phyloP scores from a whole-genome alignment of 2,797 vertebrate species.

The Gymnoscopelus braueri region DNA sequence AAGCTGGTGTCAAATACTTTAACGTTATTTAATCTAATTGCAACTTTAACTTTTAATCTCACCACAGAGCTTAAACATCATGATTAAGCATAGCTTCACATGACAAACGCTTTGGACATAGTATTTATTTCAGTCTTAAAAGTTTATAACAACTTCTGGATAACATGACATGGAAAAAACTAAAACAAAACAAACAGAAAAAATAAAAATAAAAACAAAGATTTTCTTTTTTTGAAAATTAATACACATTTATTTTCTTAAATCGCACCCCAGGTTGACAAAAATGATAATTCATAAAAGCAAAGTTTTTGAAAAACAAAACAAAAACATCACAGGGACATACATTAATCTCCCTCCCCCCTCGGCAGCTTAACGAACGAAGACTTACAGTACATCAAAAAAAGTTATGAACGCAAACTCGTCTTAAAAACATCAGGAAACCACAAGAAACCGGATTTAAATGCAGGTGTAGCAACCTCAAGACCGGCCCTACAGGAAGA shows the following conservation, averaged over 20 bases:
- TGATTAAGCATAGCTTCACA: constrained; percentile 12
- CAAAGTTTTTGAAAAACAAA: constrained; percentile 62
- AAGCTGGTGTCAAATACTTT: too few species aligned
- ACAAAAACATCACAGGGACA: constrained; percentile 68
- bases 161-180: constrained; percentile 80
- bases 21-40: not conserved
- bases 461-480: constrained; percentile 16
- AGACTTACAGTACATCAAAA: constrained; percentile 59
- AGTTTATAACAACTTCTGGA: constrained; percentile 83
- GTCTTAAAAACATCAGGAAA: constrained; percentile 1
- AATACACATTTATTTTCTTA: constrained; percentile 60
- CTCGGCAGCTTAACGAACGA: constrained; percentile 41
- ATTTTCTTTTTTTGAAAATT: constrained; percentile 54
- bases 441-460: constrained; percentile 32
- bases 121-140: constrained; percentile 88
- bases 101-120: constrained; percentile 64
- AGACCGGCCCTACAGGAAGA: not conserved
- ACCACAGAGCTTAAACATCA: not conserved
- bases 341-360: constrained; percentile 9
- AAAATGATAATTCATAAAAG: constrained; percentile 68
- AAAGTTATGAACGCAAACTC: not conserved
- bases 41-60: not conserved
- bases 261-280: constrained; percentile 72
- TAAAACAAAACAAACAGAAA: constrained; percentile 42
- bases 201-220: constrained; percentile 9